Base-by-base conservation (phyloP, 2,113 vertebrate genomes). In the Trinectes maculatus region DNA sequence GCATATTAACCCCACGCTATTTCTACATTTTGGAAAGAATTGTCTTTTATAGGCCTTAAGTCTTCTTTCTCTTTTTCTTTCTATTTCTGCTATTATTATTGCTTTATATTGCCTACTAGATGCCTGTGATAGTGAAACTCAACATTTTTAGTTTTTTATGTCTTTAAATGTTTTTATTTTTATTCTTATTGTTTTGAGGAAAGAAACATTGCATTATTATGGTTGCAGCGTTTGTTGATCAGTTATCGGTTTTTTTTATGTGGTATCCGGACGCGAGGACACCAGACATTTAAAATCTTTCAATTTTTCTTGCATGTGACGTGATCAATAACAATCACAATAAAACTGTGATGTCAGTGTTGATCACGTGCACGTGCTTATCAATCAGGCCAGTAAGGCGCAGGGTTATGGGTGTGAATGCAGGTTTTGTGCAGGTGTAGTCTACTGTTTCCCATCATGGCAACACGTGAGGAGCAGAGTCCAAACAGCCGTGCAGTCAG, bases 11-110 rank as follows among this genome's bases (percentile, higher is more conserved):
- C 29, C 8, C 8, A 44, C 43, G 5, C 18, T 28, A 36, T 33
- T 55, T 7, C 8, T 68, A 22, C 43, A 58, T 59, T 58, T 60
- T 19, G 47, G 11, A 29, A 73, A 12, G 18, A 21, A 43, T 34
- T 8, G 31, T 42, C 29, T 47, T 58, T 60, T 47, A 34, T 24
- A 25, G 53, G 2, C 13, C 42, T 39, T n/a, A n/a, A n/a, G 24
- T 7, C 2, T 33, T 48, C 19, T 22, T 28, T 3, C 33, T 28
- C 3, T 43, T 11, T 52, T 71, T 63, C 47, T 28, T 11, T 1
- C 9, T 25, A 53, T 52, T 4, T 28, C 28, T 48, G 26, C 29
- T 46, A 8, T 56, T 36, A n/a, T 25, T 60, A 12, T 55, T 24
- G 42, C 25, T 34, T 12, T 56, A 9, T 47, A 37, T 58, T 22